These are phyloP conservation scores for Ectropis grisescens DNA, from an alignment of 1,140 invertebrate genomes.

Conservation along the genomic window DNA sequence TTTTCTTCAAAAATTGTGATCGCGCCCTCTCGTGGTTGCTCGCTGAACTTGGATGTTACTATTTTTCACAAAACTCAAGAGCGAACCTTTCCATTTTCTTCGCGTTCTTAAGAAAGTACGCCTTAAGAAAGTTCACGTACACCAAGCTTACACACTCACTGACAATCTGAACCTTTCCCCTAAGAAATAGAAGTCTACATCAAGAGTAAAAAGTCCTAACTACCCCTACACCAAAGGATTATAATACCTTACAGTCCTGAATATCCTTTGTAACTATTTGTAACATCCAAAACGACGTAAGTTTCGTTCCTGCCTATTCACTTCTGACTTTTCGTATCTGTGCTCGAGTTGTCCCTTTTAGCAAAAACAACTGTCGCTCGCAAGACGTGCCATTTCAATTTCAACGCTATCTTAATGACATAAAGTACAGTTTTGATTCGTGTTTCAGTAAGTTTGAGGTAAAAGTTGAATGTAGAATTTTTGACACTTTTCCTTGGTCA, in stretches of 20 bases:
- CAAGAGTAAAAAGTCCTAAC: slow-evolving; percentile 31
- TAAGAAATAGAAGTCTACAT: slow-evolving; percentile 5
- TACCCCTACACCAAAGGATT: not conserved
- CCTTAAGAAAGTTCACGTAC: slow-evolving; percentile 47
- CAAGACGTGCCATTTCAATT: too few relatives aligned
- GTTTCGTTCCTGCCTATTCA: not conserved
- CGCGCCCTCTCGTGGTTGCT: slow-evolving; percentile 46
- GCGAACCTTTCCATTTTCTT: slow-evolving; percentile 65
- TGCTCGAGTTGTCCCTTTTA: too few relatives aligned
- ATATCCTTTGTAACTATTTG: not conserved
- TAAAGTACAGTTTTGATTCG: not conserved
- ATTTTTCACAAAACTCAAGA: slow-evolving; percentile 66
- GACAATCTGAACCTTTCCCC: slow-evolving; percentile 1
- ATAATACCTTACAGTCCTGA: slow-evolving; percentile 12
- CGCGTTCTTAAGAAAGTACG: slow-evolving; percentile 63
- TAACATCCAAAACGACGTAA: slow-evolving; percentile 12
- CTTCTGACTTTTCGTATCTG: slow-evolving; percentile 10
- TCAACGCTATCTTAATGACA: not conserved
- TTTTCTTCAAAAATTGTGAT: too few relatives aligned
- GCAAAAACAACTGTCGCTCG: too few relatives aligned
- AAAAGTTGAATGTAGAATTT: slow-evolving; percentile 17
- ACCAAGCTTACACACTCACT: slow-evolving; percentile 37
- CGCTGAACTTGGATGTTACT: slow-evolving; percentile 28
- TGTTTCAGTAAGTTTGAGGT: slow-evolving; percentile 1
- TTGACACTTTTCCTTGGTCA: slow-evolving; percentile 34